Base-by-base conservation (phyloP, 2,888 invertebrate species). In the Ophion ellenae region DNA sequence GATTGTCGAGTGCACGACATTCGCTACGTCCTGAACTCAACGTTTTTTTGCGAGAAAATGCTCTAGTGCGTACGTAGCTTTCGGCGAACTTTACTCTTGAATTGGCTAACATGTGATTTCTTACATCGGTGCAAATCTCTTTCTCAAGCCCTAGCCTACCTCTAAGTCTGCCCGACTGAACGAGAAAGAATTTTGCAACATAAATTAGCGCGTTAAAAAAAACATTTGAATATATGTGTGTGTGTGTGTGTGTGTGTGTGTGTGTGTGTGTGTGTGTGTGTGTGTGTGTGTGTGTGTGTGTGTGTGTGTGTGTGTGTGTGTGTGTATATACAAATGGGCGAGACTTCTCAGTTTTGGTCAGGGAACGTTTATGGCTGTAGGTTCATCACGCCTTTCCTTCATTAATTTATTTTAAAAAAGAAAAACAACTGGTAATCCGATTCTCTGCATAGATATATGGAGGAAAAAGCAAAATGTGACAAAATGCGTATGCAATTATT, bases 361-460 rank as follows among this genome's bases (percentile, higher is more conserved):
- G 45, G 14, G 9, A 61, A n/a, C 11, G 20, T 87, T 87, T 88
- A 88, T 90, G 89, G 88, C 88, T 89, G 84, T 78, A 84, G 79
- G 80, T 83, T 81, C 81, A 84, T 82, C 83, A 86, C 81, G 83
- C 85, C 71, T n/a, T n/a, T n/a, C 4, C 14, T 32, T 36, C 17
- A 53, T 82, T 90, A 88, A 89, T 90, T 90, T 91, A 61, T 14
- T 57, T 59, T 76, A 69, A 73, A 66, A 32, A 63, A 24, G 67
- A 57, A 70, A 76, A 74, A 63, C 11, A 64, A 67, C 57, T 89
- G 88, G 84, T 90, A 70, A 87, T 80, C 86, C 87, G 80, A 73
- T 89, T 81, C 84, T 84, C 78, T 85, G 76, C 86, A 78, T 70
- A 64, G 64, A 81, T 73, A 11, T 4, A 69, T 28, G 83, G 86